Conservation (phyloP, 2,888 invertebrate genomes). For the Limnephilus marmoratus region DNA sequence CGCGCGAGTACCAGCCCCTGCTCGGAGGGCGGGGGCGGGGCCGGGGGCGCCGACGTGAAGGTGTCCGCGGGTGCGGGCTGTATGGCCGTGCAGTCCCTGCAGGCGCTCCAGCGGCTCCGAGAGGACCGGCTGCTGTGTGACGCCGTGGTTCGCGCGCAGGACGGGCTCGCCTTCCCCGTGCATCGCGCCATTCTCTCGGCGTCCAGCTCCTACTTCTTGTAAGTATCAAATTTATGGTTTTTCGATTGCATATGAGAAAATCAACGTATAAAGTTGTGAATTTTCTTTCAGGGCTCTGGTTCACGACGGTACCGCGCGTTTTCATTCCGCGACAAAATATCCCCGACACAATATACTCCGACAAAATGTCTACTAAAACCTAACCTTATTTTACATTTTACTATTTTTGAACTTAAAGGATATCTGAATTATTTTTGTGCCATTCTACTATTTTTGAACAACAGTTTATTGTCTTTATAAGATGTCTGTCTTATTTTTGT, state of each 20-base stretch:
- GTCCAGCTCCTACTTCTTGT: conserved; percentile 95
- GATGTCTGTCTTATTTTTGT: too few relatives aligned
- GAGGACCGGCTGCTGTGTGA: conserved; percentile 91
- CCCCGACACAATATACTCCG: too few relatives aligned
- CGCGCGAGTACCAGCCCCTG: not conserved
- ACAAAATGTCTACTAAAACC: too few relatives aligned
- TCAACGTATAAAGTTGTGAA: too few relatives aligned
- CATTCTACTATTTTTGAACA: too few relatives aligned
- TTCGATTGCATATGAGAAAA: not conserved
- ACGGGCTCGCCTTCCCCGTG: conserved; percentile 88
- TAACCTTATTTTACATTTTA: too few relatives aligned
- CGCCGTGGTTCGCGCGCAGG: conserved; percentile 88
- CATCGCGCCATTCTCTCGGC: conserved; percentile 92
- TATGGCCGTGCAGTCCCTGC: conserved; percentile 90
- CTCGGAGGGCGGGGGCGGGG: conserved; percentile 14
- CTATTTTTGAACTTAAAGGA: too few relatives aligned
- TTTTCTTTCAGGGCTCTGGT: too few relatives aligned
- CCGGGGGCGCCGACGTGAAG: conserved; percentile 31
- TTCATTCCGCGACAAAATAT: too few relatives aligned
- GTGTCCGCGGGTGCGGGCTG: conserved; percentile 76
- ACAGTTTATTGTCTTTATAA: too few relatives aligned
- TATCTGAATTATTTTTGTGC: too few relatives aligned
- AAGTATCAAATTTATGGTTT: conserved; percentile 69
- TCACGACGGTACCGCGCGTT: too few relatives aligned
- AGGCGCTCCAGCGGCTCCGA: conserved; percentile 89